Base-by-base conservation (phyloP, 2,113 vertebrate genomes). In the Chlorodrepanis virens region DNA sequence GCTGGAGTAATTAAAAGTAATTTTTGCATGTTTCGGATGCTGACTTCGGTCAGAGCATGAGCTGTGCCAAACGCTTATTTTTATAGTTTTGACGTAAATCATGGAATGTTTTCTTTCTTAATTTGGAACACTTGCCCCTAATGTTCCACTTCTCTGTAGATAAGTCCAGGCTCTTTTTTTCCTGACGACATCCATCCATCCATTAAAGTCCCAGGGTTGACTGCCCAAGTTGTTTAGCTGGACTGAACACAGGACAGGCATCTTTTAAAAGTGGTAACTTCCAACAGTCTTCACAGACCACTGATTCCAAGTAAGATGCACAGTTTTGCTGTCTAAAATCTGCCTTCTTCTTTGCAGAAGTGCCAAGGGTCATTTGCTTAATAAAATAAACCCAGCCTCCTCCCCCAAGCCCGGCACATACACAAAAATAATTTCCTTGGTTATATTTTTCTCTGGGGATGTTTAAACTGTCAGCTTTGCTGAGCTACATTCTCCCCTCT, bases 101-200 rank as follows among this genome's bases (percentile, higher is more conserved):
- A 8, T 96, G 94, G 98, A 98, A 97, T 97, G 97, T 96, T 98
- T 96, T 96, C 96, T 94, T 97, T 97, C 94, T 97, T 96, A 98
- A 98, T 97, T 98, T 97, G 97, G 97, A 97, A 91, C 89, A 75
- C 64, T 98, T 96, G 89, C 81, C 96, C 89, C 91, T 90, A 95
- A 94, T 64, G 90, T 95, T 97, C 95, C 94, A 94, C 93, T 78
- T 77, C 94, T 89, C 91, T 42, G 6, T 84, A 95, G 90, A 94
- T 81, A 94, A 96, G 68, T 81, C 87, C 84, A 70, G 39, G 44
- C 79, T 87, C 87, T 94, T 91, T 92, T 86, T 65, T 92, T 94
- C 94, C 85, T 96, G 56, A 67, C 3, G 2, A 54, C 9, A 5
- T 28, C 27, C 25, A 77, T 85, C 70, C 69, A 76, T 74, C 72